phyloP scores from a whole-genome alignment of 1,140 invertebrate genomes.

The Orchestia grillus region DNA sequence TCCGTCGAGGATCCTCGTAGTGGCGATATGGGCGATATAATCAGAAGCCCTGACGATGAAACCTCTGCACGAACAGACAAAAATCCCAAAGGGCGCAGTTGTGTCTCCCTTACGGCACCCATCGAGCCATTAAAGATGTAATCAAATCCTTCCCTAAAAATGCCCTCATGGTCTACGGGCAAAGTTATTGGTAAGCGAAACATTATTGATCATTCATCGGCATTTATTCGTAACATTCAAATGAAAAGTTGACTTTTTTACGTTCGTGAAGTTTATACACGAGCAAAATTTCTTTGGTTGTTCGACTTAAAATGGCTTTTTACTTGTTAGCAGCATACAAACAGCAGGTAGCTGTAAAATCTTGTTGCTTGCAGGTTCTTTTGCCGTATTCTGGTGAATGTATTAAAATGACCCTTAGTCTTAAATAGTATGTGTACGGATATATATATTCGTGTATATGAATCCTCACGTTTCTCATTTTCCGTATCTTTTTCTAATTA shows the following conservation, averaged over 20 bases:
- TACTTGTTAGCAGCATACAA: too few relatives aligned
- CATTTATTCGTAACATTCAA: not conserved
- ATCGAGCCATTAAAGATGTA: not conserved
- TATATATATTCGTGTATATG: too few relatives aligned
- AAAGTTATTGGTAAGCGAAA: not conserved
- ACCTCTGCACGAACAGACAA: not conserved
- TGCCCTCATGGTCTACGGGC: not conserved
- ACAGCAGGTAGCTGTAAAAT: too few relatives aligned
- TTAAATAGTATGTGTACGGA: too few relatives aligned
- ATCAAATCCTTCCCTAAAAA: not conserved
- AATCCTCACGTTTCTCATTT: too few relatives aligned
- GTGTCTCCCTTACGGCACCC: not conserved
- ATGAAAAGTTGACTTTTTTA: not conserved
- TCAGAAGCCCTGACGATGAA: not conserved
- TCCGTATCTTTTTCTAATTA: too few relatives aligned
- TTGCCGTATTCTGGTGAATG: not conserved
- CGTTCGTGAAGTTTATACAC: not conserved
- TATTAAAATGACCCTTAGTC: too few relatives aligned
- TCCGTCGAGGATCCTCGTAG: constrained; percentile 3
- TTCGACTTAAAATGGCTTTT: not conserved
- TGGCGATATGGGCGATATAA: not conserved
- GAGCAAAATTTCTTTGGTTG: not conserved
- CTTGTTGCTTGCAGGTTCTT: not conserved
- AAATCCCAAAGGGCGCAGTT: constrained; percentile 26
- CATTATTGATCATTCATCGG: not conserved